Evolutionary conservation across 2,888 invertebrate genomes (phyloP).

Genomic region (Lysandra coridon): DNA sequence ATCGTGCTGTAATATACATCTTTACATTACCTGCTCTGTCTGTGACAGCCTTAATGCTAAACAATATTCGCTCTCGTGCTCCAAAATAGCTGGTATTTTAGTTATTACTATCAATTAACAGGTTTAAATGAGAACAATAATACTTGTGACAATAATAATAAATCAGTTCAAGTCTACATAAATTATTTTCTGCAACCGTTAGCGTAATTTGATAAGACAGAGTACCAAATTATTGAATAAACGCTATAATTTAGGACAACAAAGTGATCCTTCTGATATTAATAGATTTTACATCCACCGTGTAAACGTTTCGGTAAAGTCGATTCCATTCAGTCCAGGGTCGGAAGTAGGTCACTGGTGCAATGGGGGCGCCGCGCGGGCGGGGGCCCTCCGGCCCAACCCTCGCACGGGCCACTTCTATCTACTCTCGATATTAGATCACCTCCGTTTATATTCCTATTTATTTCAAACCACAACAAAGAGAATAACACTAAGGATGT

Average conservation of each 20-base stretch:
- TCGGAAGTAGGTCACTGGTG: constrained; percentile 73
- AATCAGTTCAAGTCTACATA: background rate
- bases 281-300: constrained; percentile 23
- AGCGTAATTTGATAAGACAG: background rate
- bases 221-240: background rate
- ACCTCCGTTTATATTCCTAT: background rate
- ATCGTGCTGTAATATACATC: no score
- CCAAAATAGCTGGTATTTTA: background rate
- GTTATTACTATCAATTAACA: background rate
- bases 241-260: background rate
- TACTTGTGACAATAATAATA: background rate
- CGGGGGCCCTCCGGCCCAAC: constrained; percentile 48
- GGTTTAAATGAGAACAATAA: background rate
- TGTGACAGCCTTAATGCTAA: no score
- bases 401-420: constrained; percentile 43
- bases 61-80: no score
- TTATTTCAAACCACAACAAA: background rate
- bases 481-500: background rate
- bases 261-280: background rate
- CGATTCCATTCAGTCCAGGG: constrained; percentile 44
- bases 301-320: constrained; percentile 33
- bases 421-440: constrained; percentile 36
- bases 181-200: background rate
- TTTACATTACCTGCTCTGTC: no score
- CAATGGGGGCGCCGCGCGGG: constrained; percentile 54